Evolutionary conservation across 1,140 invertebrate genomes (phyloP).

Genomic region (Plodia interpunctella): DNA sequence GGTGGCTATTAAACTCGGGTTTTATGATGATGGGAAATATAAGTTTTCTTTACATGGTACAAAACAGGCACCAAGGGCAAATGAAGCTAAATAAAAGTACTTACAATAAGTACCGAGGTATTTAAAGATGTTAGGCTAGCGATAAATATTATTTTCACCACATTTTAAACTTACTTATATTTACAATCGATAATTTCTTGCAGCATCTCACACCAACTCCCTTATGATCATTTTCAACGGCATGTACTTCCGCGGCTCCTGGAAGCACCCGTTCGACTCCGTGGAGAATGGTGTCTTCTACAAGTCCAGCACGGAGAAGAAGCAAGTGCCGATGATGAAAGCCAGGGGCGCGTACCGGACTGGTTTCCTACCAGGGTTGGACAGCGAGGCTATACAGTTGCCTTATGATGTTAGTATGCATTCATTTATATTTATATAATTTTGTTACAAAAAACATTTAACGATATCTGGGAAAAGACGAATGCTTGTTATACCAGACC

Average conservation of each 20-base stretch:
- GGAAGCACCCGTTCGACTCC: constrained; percentile 72
- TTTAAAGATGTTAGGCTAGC: no score
- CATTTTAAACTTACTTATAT: no score
- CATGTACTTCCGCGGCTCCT: constrained; percentile 79
- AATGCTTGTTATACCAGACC: no score
- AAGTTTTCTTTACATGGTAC: no score
- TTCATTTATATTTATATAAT: neutral
- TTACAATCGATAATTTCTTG: constrained; percentile 8
- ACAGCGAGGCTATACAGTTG: constrained; percentile 77
- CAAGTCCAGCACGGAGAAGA: constrained; percentile 76
- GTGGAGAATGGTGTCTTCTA: constrained; percentile 76
- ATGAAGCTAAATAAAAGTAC: no score
- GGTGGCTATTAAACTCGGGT: no score
- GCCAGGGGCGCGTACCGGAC: constrained; percentile 74
- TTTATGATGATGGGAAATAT: no score
- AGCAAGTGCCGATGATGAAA: constrained; percentile 77
- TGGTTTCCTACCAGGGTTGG: constrained; percentile 73
- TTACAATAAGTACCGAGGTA: no score
- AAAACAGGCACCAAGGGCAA: no score
- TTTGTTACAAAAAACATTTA: no score
- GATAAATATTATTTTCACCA: no score
- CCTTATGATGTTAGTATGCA: constrained; percentile 76
- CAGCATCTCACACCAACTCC: constrained; percentile 46
- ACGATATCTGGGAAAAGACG: no score
- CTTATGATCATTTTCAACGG: constrained; percentile 82